Conservation (phyloP, 2,888 invertebrate species). For the Tachina grossa region DNA sequence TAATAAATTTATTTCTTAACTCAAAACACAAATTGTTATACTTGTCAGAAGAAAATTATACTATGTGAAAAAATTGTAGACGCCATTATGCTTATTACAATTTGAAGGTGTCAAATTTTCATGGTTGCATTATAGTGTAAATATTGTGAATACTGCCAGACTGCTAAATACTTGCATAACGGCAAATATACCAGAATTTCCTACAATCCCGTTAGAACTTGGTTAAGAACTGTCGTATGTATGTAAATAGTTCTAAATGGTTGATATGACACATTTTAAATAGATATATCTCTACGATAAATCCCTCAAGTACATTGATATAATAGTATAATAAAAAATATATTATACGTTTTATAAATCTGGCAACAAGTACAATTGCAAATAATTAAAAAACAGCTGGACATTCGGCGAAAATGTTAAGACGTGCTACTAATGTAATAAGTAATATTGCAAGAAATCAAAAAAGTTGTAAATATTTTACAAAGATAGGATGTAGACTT, state of each 20-base stretch:
- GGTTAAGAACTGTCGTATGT: too few species aligned
- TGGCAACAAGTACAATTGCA: conserved; percentile 15
- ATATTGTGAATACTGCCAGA: background rate
- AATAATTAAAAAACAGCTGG: conserved; percentile 28
- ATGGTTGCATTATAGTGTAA: conserved; percentile 24
- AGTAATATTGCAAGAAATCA: conserved; percentile 38
- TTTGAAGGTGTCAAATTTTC: conserved; percentile 16
- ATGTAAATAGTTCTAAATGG: too few species aligned
- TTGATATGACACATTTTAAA: too few species aligned
- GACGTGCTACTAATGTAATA: conserved; percentile 25
- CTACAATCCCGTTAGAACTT: too few species aligned
- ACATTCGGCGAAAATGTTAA: conserved; percentile 41
- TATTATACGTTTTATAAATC: background rate
- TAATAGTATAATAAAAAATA: too few species aligned
- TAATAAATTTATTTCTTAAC: conserved; percentile 30
- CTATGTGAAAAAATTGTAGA: conserved; percentile 38
- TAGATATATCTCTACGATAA: too few species aligned
- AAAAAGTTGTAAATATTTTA: conserved; percentile 31
- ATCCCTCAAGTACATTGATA: too few species aligned
- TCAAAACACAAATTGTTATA: conserved; percentile 37
- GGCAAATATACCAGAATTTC: too few species aligned
- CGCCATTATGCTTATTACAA: conserved; percentile 68
- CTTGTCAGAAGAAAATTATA: conserved; percentile 52
- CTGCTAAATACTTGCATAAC: background rate
- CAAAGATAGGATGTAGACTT: conserved; percentile 34